Conservation (phyloP, 2,888 invertebrate species). For the Zhuqinia jingwanae region DNA sequence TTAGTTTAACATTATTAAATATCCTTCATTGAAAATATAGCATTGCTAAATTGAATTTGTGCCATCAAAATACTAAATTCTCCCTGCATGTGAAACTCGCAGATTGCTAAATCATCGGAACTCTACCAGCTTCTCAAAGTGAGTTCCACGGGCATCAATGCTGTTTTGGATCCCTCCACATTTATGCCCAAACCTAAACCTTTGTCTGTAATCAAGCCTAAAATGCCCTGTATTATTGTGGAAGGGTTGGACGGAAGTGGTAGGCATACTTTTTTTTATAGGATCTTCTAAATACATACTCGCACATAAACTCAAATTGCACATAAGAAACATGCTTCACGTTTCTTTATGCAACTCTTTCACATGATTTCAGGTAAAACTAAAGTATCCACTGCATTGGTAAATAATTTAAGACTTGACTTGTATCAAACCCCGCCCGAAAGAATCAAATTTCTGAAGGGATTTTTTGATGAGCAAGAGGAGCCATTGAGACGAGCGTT, state of each 20-base stretch:
- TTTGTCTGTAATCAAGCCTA: slow-evolving; percentile 78
- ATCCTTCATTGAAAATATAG: too few relatives aligned
- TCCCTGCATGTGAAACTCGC: too few relatives aligned
- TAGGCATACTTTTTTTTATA: slow-evolving; percentile 75
- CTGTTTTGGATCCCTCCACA: slow-evolving; percentile 73
- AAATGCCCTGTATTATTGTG: slow-evolving; percentile 81
- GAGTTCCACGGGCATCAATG: slow-evolving; percentile 68
- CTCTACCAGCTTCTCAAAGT: slow-evolving; percentile 77
- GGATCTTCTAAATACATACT: too few relatives aligned
- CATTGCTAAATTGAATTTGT: too few relatives aligned
- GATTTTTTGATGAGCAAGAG: slow-evolving; percentile 80
- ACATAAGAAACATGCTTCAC: too few relatives aligned
- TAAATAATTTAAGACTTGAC: slow-evolving; percentile 80
- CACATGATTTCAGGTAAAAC: slow-evolving; percentile 81
- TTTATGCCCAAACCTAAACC: slow-evolving; percentile 68
- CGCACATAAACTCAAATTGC: too few relatives aligned
- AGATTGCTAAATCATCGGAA: slow-evolving; percentile 74
- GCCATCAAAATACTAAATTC: too few relatives aligned
- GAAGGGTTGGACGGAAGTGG: slow-evolving; percentile 83
- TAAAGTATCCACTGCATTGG: slow-evolving; percentile 80
- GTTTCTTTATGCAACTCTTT: too few relatives aligned
- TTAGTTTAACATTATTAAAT: background rate
- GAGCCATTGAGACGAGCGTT: slow-evolving; percentile 81
- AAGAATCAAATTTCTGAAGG: slow-evolving; percentile 80
- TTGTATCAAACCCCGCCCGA: slow-evolving; percentile 81